Evolutionary conservation across 2,797 vertebrate species (phyloP).

Genomic region (Sebastes cheni): DNA sequence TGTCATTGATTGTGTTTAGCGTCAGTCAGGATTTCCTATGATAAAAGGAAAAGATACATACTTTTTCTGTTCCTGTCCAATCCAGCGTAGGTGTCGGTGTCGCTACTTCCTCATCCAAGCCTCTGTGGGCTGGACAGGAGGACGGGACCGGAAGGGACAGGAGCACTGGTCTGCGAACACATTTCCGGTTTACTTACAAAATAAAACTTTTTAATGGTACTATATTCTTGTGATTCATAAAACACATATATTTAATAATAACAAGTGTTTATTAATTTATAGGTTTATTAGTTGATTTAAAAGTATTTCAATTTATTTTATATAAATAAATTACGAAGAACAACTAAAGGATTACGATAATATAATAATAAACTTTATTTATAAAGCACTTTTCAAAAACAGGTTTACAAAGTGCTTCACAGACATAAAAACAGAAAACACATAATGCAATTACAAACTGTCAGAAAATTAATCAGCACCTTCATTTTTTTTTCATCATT

Average conservation of each 20-base stretch:
- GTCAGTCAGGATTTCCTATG: not conserved
- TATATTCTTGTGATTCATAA: not conserved
- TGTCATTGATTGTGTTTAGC: rapidly evolving
- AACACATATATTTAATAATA: not conserved
- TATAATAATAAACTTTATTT: too few species aligned
- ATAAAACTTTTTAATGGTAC: not conserved
- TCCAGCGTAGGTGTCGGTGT: not conserved
- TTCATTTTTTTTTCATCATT: too few species aligned
- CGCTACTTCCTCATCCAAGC: slow-evolving; percentile 72
- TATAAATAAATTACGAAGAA: not conserved
- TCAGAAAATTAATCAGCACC: too few species aligned
- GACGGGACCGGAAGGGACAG: not conserved
- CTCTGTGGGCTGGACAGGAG: slow-evolving; percentile 48
- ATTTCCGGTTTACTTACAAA: slow-evolving; percentile 43
- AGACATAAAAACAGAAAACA: too few species aligned
- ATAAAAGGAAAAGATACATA: slow-evolving; percentile 24
- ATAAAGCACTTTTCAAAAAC: too few species aligned
- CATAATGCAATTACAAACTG: too few species aligned
- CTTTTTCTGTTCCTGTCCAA: slow-evolving; percentile 30
- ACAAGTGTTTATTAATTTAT: too few species aligned
- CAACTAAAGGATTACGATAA: not conserved
- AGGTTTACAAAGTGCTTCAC: too few species aligned
- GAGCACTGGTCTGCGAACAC: not conserved
- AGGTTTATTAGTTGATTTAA: not conserved
- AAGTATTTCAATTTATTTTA: not conserved